Percentiles rank a stretch among this genome's conserved stretches.
Conservation (phyloP, 2,888 invertebrate species). For the Epinotia nisella region DNA sequence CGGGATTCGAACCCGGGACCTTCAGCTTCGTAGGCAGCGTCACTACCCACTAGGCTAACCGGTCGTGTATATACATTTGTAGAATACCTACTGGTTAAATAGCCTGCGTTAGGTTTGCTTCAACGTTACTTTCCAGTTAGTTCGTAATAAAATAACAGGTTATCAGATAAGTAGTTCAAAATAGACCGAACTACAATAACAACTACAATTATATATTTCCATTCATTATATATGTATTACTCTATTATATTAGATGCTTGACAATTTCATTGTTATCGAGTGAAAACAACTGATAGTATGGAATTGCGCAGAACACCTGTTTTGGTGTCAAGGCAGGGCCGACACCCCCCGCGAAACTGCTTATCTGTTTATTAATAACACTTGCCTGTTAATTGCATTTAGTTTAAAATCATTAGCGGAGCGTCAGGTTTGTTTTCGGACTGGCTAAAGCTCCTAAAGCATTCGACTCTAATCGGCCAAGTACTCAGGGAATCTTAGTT, state of each 20-base stretch:
- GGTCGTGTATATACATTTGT: background rate
- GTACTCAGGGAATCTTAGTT: background rate
- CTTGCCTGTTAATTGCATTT: background rate
- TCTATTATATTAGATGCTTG: background rate
- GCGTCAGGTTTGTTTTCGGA: background rate
- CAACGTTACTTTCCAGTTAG: background rate
- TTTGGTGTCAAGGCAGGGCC: constrained; percentile 29
- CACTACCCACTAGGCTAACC: no score
- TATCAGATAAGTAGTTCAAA: constrained; percentile 6
- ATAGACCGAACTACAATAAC: constrained; percentile 11
- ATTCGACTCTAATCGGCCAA: background rate
- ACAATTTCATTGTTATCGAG: constrained; percentile 19
- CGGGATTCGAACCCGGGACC: no score
- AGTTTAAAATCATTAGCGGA: background rate
- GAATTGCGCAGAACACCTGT: constrained; percentile 38
- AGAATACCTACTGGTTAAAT: background rate
- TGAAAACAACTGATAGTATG: constrained; percentile 39
- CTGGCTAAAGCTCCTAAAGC: background rate
- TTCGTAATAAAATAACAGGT: background rate
- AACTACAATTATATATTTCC: constrained; percentile 1
- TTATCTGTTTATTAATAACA: background rate
- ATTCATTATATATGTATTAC: no score
- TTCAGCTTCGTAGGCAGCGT: no score
- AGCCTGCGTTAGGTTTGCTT: background rate
- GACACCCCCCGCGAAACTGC: background rate